These are phyloP conservation scores for Coleophora deauratella DNA, from an alignment of 2,888 invertebrate genomes.

Conservation along the genomic window DNA sequence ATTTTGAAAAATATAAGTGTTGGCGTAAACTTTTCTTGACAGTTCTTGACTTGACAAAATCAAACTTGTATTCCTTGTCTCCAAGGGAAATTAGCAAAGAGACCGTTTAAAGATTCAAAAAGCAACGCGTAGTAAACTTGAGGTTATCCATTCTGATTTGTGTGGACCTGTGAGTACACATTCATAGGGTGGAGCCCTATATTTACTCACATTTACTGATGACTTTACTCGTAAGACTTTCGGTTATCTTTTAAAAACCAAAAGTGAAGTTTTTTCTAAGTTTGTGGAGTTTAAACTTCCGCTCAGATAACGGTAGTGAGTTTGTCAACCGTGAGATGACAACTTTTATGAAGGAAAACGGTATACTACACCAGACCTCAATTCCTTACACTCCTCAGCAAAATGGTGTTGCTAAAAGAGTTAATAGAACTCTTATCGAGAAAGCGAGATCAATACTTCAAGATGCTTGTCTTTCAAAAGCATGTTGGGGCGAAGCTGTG, in stretches of 20 bases:
- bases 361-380: background rate
- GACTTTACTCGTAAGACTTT: background rate
- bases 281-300: background rate
- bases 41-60: background rate
- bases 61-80: background rate
- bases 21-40: background rate
- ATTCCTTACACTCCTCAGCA: background rate
- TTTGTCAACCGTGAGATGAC: background rate
- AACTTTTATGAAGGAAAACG: background rate
- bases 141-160: background rate
- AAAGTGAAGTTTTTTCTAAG: too few species aligned
- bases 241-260: background rate
- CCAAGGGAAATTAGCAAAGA: background rate
- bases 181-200: background rate
- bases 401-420: background rate
- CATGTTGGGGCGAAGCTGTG: constrained; percentile 1
- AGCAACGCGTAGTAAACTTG: background rate
- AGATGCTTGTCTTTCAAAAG: background rate
- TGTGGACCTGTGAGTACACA: background rate
- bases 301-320: background rate
- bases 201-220: background rate
- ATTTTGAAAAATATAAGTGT: background rate
- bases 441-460: background rate
- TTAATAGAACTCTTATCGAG: background rate
- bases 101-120: background rate